Percentiles rank a stretch among this genome's conserved stretches.
Evolutionary conservation across 53 echinoderm and acorn worm genomes (phyloP).

Genomic region (Stichopus horrens): DNA sequence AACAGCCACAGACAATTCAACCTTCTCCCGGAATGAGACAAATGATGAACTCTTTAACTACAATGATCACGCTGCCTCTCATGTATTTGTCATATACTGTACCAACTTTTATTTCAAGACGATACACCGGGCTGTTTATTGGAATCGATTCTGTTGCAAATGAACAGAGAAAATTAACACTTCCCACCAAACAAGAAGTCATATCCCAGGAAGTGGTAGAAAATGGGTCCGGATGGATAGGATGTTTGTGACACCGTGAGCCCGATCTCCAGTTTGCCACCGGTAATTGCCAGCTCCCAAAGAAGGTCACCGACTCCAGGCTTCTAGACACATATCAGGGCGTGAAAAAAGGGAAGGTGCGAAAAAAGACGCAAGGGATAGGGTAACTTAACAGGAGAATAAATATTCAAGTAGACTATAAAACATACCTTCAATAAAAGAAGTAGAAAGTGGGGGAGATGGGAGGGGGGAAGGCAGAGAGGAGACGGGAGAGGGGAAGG

Average conservation of each 20-base stretch:
- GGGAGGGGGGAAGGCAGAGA: too few relatives aligned
- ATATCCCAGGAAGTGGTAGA: neutral
- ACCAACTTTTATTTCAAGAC: neutral
- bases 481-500: too few relatives aligned
- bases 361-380: neutral
- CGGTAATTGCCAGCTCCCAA: neutral
- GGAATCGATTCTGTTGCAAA: neutral
- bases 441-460: too few relatives aligned
- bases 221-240: neutral
- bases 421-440: too few relatives aligned
- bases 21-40: neutral
- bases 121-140: neutral
- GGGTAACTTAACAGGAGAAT: neutral
- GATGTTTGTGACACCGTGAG: neutral
- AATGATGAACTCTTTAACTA: neutral
- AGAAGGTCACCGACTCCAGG: neutral
- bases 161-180: constrained; percentile 12
- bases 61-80: too few relatives aligned
- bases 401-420: too few relatives aligned
- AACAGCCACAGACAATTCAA: neutral
- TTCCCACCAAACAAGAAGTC: constrained; percentile 15
- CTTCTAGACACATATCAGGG: neutral
- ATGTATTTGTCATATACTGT: too few relatives aligned
- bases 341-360: neutral
- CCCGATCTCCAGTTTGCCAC: neutral